These are phyloP conservation scores for Platorchestia sp. DNA, from an alignment of 1,140 invertebrate genomes.

Conservation along the genomic window DNA sequence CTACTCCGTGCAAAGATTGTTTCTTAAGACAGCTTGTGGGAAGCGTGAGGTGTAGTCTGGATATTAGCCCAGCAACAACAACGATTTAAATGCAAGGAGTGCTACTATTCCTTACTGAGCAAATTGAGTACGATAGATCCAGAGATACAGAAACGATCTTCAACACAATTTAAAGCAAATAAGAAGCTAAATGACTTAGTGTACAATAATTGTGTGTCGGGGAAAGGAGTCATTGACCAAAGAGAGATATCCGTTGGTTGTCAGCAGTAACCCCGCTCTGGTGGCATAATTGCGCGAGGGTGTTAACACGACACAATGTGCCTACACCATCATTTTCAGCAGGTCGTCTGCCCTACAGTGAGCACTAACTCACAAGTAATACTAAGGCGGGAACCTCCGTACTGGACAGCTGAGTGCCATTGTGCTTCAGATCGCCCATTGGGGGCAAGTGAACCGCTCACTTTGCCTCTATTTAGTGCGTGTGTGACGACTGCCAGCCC, in stretches of 20 bases:
- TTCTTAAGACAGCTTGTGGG: too few species aligned
- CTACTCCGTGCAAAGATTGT: too few species aligned
- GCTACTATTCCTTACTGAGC: too few species aligned
- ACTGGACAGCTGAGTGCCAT: background rate
- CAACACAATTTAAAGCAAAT: background rate
- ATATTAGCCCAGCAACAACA: too few species aligned
- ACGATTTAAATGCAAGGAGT: too few species aligned
- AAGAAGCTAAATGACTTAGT: background rate
- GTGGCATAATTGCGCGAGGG: background rate
- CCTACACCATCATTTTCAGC: background rate
- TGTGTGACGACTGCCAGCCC: background rate
- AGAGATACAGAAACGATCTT: too few species aligned
- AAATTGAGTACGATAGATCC: too few species aligned
- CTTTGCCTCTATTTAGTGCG: background rate
- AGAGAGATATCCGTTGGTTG: too few species aligned
- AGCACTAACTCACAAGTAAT: background rate
- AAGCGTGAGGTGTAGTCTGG: too few species aligned
- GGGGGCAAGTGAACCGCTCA: background rate
- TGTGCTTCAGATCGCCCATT: background rate
- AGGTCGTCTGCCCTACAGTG: background rate
- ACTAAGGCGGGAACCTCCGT: background rate
- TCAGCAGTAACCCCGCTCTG: background rate
- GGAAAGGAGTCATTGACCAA: too few species aligned
- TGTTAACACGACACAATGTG: background rate
- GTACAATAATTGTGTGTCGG: too few species aligned